Conservation (phyloP, 2,797 vertebrate species). For the Meda fulgida region DNA sequence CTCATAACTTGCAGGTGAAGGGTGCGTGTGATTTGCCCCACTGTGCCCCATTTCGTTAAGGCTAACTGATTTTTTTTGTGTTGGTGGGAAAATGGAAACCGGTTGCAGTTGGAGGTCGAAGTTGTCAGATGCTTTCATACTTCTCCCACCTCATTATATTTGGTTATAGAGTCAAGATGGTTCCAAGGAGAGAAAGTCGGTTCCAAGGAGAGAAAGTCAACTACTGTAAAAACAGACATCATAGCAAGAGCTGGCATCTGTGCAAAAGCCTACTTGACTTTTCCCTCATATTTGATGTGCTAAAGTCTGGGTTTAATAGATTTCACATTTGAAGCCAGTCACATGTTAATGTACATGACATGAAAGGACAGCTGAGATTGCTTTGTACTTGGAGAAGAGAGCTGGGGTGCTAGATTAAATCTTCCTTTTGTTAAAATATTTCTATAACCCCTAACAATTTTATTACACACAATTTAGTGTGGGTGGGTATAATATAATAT, state of each 20-base stretch:
- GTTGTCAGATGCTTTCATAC: conserved; percentile 57
- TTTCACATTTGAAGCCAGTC: conserved; percentile 65
- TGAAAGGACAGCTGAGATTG: conserved; percentile 67
- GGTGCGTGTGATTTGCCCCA: conserved; percentile 66
- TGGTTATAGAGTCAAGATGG: conserved; percentile 68
- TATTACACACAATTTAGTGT: neutral
- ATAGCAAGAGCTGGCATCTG: conserved; percentile 61
- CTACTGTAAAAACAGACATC: conserved; percentile 61
- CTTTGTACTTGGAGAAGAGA: conserved; percentile 64
- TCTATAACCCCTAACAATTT: conserved; percentile 25
- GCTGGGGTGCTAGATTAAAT: conserved; percentile 61
- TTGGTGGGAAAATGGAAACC: conserved; percentile 71
- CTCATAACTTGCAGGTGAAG: neutral
- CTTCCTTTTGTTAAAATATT: conserved; percentile 66
- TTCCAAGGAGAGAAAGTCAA: conserved; percentile 59
- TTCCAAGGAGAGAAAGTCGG: conserved; percentile 60
- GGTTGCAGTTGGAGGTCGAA: conserved; percentile 45
- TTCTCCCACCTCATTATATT: conserved; percentile 65
- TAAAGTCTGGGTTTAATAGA: conserved; percentile 65
- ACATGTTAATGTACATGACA: conserved; percentile 70
- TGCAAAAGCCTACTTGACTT: conserved; percentile 42
- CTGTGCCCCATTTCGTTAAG: conserved; percentile 60
- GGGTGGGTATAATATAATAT: neutral
- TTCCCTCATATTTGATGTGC: conserved; percentile 47
- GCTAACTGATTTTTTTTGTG: conserved; percentile 72